Base-by-base conservation (phyloP, 2,888 invertebrate species). In the Stenodema calcarata region DNA sequence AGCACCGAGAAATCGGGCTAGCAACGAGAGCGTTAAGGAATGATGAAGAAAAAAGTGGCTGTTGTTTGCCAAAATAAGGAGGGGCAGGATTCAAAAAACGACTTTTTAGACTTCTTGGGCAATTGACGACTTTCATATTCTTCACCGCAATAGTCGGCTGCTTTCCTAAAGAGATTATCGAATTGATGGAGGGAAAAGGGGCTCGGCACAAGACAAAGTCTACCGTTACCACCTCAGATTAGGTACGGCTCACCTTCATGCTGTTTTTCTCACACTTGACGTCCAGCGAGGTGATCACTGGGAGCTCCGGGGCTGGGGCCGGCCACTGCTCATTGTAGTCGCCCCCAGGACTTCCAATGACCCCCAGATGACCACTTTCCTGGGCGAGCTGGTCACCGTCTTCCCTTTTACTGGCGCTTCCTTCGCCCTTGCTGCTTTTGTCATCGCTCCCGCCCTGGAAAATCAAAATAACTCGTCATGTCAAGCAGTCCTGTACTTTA, bases 201-300 rank as follows among this genome's bases (percentile, higher is more conserved):
- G n/a, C n/a, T n/a, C n/a, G n/a, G n/a, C n/a, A n/a, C n/a, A n/a
- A 54, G 23, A 2, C 30, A 78, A n/a, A 78, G 44, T n/a, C n/a
- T n/a, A n/a, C n/a, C 35, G 35, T 35, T 2, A 35, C n/a, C n/a
- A 35, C 35, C 7, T 35, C 7, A 7, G 35, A 27, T 12, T 18
- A 30, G 42, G 42, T 75, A 18, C 0, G 84, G 28, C 54, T 78
- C 35, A 86, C 86, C 83, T 97, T 93, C 97, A 98, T 98, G 91
- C 97, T 96, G 78, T 97, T 97, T 92, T 98, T 98, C 92, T 98
- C 98, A 92, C 98, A 98, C 91, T 98, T 97, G 89, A 98, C 98
- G 92, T 97, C 97, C 88, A 97, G 92, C 90, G 97, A 96, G 92
- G 97, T 97, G 90, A 98, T 97, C 92, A 97, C 96, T 0, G 97